Base-by-base conservation (phyloP, 2,113 vertebrate genomes). In the Girardinichthys multiradiatus region DNA sequence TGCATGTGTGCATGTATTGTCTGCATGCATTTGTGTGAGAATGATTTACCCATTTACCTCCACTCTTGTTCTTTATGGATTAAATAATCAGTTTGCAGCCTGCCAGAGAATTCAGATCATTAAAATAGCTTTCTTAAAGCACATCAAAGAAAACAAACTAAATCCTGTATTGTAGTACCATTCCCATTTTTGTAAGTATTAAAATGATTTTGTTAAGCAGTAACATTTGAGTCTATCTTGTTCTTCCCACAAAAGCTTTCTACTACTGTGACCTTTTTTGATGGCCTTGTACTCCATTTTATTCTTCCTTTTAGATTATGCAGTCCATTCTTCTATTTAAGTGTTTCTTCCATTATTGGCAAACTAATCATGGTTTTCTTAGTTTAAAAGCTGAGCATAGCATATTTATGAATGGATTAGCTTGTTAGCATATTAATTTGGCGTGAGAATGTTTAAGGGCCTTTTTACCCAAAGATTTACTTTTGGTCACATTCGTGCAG, bases 51-150 rank as follows among this genome's bases (percentile, higher is more conserved):
- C n/a, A n/a, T n/a, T n/a, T n/a, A 31, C 27, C 45, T 70, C 68
- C 48, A 15, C 29, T 57, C 30, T 39, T 29, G 64, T 63, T 64
- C 61, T 11, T 6, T 19, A 13, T 30, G 58, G 31, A 42, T 62
- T 66, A 58, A 68, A 76, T 8, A 74, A 80, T 79, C 63, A 45
- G 73, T 66, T 45, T 57, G 17, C 7, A 61, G 59, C 2, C 65
- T 63, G 48, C n/a, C 12, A 29, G 74, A 58, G 64, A 74, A 31
- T 64, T 27, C 62, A 68, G 64, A 71, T 71, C 45, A 77, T 76
- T 72, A 24, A 54, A 7, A 8, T n/a, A 24, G 21, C 1, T 54
- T 54, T n/a, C 48, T 5, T 54, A n/a, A 54, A n/a, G 24, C 19
- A n/a, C 15, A 45, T 19, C 0, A 45, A 45, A 19, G 42, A 45